Conservation (phyloP, 2,888 invertebrate genomes). For the Corbicula japonica region DNA sequence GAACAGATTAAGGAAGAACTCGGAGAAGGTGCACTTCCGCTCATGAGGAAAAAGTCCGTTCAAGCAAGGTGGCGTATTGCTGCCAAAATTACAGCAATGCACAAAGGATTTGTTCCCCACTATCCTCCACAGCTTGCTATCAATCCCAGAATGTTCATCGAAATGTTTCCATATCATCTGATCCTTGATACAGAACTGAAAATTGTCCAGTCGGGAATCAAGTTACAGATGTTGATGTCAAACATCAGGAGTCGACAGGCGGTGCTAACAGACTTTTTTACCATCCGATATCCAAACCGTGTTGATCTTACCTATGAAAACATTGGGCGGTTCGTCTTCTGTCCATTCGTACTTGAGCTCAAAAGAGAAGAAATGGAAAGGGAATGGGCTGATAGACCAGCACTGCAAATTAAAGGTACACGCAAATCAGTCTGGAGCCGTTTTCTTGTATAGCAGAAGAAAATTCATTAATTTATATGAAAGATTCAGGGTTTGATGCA, state of each 20-base stretch:
- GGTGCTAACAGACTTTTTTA: slow-evolving; percentile 69
- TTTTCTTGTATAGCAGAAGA: too few species aligned
- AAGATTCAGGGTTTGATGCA: too few species aligned
- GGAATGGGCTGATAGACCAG: slow-evolving; percentile 65
- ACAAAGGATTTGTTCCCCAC: slow-evolving; percentile 75
- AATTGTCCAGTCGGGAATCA: slow-evolving; percentile 75
- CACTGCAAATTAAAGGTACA: slow-evolving; percentile 75
- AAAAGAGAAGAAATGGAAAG: slow-evolving; percentile 67
- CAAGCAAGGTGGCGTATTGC: slow-evolving; percentile 78
- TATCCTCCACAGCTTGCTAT: slow-evolving; percentile 68
- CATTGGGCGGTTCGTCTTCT: slow-evolving; percentile 74
- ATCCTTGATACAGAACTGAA: slow-evolving; percentile 74
- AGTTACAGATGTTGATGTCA: slow-evolving; percentile 74
- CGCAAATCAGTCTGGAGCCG: too few species aligned
- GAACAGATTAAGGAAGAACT: slow-evolving; percentile 74
- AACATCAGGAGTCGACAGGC: slow-evolving; percentile 64
- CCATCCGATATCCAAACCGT: slow-evolving; percentile 74
- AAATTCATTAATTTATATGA: too few species aligned
- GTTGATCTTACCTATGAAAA: slow-evolving; percentile 76
- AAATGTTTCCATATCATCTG: slow-evolving; percentile 79
- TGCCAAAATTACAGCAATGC: slow-evolving; percentile 74
- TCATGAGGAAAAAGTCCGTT: slow-evolving; percentile 69
- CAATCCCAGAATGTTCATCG: slow-evolving; percentile 76
- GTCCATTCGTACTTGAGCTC: slow-evolving; percentile 76
- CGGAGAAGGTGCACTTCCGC: slow-evolving; percentile 78